phyloP scores from a whole-genome alignment of 1,140 invertebrate genomes.

The Arion vulgaris region DNA sequence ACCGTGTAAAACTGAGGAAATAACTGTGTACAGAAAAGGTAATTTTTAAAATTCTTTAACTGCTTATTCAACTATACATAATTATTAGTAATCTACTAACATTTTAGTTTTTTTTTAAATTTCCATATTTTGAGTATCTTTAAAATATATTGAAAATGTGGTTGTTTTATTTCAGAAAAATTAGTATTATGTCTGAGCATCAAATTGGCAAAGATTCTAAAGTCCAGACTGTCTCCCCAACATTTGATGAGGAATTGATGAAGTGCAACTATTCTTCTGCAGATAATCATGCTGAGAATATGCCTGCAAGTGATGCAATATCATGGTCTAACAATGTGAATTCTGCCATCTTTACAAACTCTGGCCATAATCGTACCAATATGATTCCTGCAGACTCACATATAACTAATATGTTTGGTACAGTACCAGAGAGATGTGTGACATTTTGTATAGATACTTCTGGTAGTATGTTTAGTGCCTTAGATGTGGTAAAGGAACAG shows the following conservation, averaged over 20 bases:
- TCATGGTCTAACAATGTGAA: background rate
- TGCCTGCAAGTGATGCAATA: background rate
- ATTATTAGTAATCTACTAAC: too few relatives aligned
- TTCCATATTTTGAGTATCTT: too few relatives aligned
- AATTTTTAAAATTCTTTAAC: too few relatives aligned
- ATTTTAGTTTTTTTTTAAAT: too few relatives aligned
- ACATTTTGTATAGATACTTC: conserved; percentile 72
- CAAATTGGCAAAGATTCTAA: background rate
- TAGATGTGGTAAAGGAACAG: conserved; percentile 71
- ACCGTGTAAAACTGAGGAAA: too few relatives aligned
- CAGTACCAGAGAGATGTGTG: conserved; percentile 66
- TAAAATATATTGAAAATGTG: too few relatives aligned
- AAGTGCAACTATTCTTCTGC: background rate
- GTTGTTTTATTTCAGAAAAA: background rate
- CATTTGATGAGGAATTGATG: background rate
- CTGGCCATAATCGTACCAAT: background rate
- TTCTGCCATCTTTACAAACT: background rate
- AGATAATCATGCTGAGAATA: background rate
- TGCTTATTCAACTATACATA: too few relatives aligned
- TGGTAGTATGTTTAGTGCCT: conserved; percentile 69
- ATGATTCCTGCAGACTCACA: conserved; percentile 30
- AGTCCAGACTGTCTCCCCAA: background rate
- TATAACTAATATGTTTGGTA: conserved; percentile 65
- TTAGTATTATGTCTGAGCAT: background rate
- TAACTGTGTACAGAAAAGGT: too few relatives aligned